These are phyloP conservation scores for Pedionomus torquatus DNA, from an alignment of 2,113 vertebrate genomes.

Conservation along the genomic window DNA sequence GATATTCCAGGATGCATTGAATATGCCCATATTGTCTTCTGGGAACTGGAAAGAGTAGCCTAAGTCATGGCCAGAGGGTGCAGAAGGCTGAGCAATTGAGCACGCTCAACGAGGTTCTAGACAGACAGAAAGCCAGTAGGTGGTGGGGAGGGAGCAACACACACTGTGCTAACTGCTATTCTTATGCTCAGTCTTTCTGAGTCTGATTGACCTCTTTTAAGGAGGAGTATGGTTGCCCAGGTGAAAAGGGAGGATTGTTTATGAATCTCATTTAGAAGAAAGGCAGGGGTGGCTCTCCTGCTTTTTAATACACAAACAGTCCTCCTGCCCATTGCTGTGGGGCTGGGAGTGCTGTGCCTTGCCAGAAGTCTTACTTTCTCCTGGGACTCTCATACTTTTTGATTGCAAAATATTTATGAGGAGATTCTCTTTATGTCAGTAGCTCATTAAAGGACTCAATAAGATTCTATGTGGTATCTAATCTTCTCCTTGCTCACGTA, in stretches of 20 bases:
- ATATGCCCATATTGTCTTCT: neutral
- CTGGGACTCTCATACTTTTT: neutral
- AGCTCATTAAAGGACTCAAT: neutral
- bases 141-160: neutral
- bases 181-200: neutral
- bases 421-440: neutral
- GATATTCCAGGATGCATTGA: neutral
- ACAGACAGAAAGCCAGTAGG: neutral
- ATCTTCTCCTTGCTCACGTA: neutral
- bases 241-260: neutral
- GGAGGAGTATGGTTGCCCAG: accelerated
- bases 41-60: neutral
- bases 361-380: neutral
- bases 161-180: neutral
- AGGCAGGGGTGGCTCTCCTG: neutral
- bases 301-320: neutral
- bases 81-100: neutral
- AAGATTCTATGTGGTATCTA: neutral
- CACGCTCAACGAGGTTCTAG: accelerated
- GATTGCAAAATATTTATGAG: neutral
- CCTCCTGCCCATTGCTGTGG: neutral
- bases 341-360: accelerated
- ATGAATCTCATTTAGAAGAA: neutral
- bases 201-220: neutral
- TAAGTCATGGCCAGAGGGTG: neutral